Percentiles rank a stretch among this genome's conserved stretches.
phyloP scores from a whole-genome alignment of 30 jellyfish, hydroid and myxozoan genomes.

The Mastigias papua region DNA sequence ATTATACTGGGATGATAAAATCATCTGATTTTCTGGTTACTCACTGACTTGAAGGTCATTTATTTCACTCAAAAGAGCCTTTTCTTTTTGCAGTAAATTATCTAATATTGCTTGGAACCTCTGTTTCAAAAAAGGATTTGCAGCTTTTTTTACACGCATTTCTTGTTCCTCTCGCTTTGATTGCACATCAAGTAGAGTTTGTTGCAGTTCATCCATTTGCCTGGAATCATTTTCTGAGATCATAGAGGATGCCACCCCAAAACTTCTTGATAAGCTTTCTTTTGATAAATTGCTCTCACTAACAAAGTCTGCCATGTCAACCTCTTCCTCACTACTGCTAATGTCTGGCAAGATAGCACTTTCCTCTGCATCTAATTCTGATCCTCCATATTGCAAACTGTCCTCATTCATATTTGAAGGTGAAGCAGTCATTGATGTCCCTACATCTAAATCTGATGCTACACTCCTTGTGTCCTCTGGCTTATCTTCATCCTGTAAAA shows the following conservation, averaged over 20 bases:
- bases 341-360: constrained; percentile 94
- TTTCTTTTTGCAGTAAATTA: constrained; percentile 76
- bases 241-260: constrained; percentile 13
- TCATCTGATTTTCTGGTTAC: background rate
- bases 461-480: constrained; percentile 86
- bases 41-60: constrained; percentile 41
- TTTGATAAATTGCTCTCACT: constrained; percentile 31
- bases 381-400: constrained; percentile 64
- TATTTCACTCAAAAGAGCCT: constrained; percentile 42
- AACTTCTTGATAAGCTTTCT: constrained; percentile 27
- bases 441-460: constrained; percentile 91
- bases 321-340: constrained; percentile 97
- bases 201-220: constrained; percentile 62
- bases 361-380: constrained; percentile 76
- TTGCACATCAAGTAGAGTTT: constrained; percentile 64
- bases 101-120: constrained; percentile 90
- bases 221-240: constrained; percentile 29
- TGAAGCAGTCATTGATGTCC: constrained; percentile 54
- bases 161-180: constrained; percentile 93
- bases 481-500: constrained; percentile 78
- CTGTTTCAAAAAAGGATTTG: constrained; percentile 95
- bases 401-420: constrained; percentile 76
- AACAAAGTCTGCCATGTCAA: constrained; percentile 52
- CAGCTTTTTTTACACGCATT: constrained; percentile 77
- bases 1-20: background rate